These are phyloP conservation scores for Araneus ventricosus DNA, from an alignment of 1,140 invertebrate genomes.

Conservation along the genomic window DNA sequence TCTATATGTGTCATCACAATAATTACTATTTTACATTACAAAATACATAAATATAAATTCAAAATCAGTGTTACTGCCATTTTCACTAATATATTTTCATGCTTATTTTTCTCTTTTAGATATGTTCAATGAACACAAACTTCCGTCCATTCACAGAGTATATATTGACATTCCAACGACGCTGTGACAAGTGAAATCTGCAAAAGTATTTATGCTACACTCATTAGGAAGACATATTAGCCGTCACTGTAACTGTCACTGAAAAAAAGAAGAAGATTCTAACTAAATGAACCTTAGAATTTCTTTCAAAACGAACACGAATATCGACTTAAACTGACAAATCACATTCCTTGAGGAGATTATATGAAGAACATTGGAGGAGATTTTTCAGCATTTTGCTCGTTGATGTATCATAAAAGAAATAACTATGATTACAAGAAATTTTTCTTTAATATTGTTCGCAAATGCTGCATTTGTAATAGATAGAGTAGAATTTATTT, in stretches of 20 bases:
- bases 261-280: no score
- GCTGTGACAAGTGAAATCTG: slow-evolving; percentile 58
- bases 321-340: not conserved
- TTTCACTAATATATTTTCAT: not conserved
- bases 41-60: no score
- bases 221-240: not conserved
- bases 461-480: slow-evolving; percentile 13
- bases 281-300: not conserved
- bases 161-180: slow-evolving; percentile 59
- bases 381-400: not conserved
- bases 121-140: slow-evolving; percentile 35
- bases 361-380: not conserved
- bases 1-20: no score
- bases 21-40: no score
- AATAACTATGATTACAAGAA: not conserved
- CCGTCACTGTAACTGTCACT: no score
- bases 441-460: not conserved
- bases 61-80: no score
- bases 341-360: not conserved
- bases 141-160: slow-evolving; percentile 61
- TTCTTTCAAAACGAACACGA: not conserved
- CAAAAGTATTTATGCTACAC: not conserved
- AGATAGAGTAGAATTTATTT: slow-evolving; percentile 36
- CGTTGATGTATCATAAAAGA: not conserved
- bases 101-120: not conserved